Conservation (phyloP, 2,113 vertebrate genomes). For the Synodontis membranacea region DNA sequence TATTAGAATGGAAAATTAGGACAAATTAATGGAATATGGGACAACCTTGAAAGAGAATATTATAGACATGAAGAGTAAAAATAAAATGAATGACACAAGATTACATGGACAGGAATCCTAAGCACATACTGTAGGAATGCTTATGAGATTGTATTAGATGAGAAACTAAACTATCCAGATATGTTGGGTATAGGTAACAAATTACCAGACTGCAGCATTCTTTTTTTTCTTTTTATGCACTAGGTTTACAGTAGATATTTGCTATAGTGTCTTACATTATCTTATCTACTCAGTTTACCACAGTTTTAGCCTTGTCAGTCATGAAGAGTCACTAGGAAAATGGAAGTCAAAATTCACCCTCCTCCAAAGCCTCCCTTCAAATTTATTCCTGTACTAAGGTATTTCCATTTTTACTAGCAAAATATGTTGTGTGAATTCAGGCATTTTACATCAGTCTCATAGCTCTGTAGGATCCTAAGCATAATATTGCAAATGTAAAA, state of each 20-base stretch:
- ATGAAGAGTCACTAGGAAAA: neutral
- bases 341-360: neutral
- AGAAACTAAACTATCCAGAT: neutral
- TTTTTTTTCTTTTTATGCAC: neutral
- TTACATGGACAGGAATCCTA: neutral
- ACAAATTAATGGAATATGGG: neutral
- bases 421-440: too few relatives aligned
- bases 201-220: neutral
- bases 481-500: too few relatives aligned
- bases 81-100: neutral
- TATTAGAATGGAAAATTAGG: neutral
- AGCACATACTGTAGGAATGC: neutral
- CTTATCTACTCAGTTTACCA: too few relatives aligned
- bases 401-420: too few relatives aligned
- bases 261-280: neutral
- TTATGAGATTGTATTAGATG: neutral
- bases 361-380: neutral
- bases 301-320: too few relatives aligned
- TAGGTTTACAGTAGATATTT: neutral
- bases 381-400: too few relatives aligned
- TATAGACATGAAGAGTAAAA: neutral
- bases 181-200: neutral
- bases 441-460: too few relatives aligned
- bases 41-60: neutral
- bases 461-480: too few relatives aligned